A percentile compares a stretch with the other conserved stretches of the same genome.
Evolutionary conservation across 2,113 vertebrate genomes (phyloP).

Genomic region (Benitochromis conjunctus): DNA sequence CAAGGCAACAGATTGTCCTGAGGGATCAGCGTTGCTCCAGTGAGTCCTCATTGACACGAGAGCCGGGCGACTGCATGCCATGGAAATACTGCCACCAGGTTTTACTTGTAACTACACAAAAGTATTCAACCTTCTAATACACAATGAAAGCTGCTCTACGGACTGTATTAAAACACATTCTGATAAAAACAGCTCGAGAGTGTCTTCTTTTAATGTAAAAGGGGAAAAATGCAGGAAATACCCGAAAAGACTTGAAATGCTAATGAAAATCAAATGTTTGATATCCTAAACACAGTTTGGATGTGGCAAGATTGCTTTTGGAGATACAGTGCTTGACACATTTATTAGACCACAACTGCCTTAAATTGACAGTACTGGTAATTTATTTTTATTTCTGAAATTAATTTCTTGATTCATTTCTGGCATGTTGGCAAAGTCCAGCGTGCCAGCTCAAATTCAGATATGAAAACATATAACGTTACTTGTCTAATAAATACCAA

Average conservation of each 20-base stretch:
- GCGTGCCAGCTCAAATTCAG: fast-evolving
- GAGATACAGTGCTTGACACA: neutral
- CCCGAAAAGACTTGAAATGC: neutral
- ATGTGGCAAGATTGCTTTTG: neutral
- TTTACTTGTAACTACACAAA: neutral
- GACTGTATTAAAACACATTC: neutral
- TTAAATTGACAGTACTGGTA: neutral
- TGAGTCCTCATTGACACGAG: neutral
- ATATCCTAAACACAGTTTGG: neutral
- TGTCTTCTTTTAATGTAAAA: neutral
- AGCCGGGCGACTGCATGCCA: neutral
- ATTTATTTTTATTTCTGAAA: neutral
- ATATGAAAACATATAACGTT: neutral
- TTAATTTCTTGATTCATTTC: neutral
- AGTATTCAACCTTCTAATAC: neutral
- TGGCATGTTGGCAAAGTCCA: neutral
- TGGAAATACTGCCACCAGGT: neutral
- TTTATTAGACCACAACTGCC: fast-evolving
- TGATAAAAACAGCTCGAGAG: neutral
- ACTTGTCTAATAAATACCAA: neutral
- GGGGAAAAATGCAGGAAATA: neutral
- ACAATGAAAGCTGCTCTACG: neutral
- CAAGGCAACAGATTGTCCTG: neutral
- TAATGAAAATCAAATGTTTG: neutral
- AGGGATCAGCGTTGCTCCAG: constrained; percentile 12